phyloP scores from a whole-genome alignment of 1,140 invertebrate species.

The Orchesella cincta region DNA sequence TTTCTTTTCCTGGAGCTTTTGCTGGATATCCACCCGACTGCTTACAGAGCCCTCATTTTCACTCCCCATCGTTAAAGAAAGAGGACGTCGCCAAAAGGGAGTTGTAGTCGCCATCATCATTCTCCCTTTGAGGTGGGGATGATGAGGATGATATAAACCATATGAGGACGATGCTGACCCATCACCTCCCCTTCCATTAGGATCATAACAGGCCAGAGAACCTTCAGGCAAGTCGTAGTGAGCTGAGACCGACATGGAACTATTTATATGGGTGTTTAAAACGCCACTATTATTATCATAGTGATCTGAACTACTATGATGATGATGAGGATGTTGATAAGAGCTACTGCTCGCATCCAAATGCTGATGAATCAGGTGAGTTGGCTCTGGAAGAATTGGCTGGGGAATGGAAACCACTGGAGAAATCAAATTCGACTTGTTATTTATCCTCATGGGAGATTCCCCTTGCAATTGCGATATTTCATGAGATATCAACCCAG shows the following conservation, averaged over 20 bases:
- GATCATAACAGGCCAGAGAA: too few relatives aligned
- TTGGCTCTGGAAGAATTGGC: too few relatives aligned
- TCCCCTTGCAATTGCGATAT: too few relatives aligned
- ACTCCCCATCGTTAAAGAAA: conserved; percentile 62
- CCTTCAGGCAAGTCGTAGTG: conserved; percentile 4
- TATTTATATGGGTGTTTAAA: background rate
- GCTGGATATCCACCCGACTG: conserved; percentile 78
- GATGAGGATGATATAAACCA: background rate
- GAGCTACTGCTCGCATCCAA: background rate
- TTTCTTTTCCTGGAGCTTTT: conserved; percentile 84
- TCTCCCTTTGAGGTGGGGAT: conserved; percentile 49
- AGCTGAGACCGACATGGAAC: background rate
- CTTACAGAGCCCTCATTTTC: conserved; percentile 74
- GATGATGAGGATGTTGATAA: background rate
- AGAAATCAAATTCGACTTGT: too few relatives aligned
- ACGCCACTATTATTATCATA: background rate
- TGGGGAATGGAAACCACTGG: too few relatives aligned
- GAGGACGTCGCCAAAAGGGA: conserved; percentile 79
- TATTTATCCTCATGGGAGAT: too few relatives aligned
- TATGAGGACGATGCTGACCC: background rate
- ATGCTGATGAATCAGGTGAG: too few relatives aligned
- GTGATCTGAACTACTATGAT: background rate
- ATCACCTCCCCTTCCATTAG: background rate
- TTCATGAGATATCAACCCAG: too few relatives aligned
- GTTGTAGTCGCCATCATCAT: too few relatives aligned